phyloP scores from a whole-genome alignment of 2,113 vertebrate species.

The Seriola dumerili region DNA sequence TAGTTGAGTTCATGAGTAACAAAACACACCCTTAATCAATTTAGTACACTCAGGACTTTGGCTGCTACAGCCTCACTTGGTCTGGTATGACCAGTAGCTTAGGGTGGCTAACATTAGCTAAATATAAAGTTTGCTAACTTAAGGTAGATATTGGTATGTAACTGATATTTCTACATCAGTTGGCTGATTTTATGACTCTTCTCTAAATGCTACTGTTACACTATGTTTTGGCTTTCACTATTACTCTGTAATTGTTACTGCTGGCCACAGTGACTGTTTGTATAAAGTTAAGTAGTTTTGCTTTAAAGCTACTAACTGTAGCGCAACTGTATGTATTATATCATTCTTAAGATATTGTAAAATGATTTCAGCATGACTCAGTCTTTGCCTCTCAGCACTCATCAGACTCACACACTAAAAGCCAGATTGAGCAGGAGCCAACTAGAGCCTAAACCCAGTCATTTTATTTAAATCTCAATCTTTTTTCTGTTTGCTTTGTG shows the following conservation, averaged over 20 bases:
- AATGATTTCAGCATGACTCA: neutral
- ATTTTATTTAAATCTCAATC: constrained; percentile 24
- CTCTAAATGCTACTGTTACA: neutral
- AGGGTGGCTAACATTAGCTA: too few species aligned
- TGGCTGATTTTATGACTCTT: neutral
- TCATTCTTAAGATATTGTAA: neutral
- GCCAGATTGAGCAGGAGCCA: neutral
- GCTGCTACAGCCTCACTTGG: too few species aligned
- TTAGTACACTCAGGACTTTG: too few species aligned
- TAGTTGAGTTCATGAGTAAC: too few species aligned
- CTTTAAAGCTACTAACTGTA: neutral
- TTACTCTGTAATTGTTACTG: neutral
- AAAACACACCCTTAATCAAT: too few species aligned
- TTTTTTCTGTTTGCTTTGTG: constrained; percentile 39
- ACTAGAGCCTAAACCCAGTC: neutral
- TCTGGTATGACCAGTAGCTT: too few species aligned
- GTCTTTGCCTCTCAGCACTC: neutral
- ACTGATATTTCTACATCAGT: neutral
- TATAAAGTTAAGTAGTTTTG: neutral
- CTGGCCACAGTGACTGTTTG: neutral
- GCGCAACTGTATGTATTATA: neutral
- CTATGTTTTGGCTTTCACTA: neutral
- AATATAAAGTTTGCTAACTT: too few species aligned
- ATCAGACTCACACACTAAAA: neutral
- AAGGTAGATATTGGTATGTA: neutral